phyloP scores from a whole-genome alignment of 2,113 vertebrate species.

The Campylorhamphus procurvoides region DNA sequence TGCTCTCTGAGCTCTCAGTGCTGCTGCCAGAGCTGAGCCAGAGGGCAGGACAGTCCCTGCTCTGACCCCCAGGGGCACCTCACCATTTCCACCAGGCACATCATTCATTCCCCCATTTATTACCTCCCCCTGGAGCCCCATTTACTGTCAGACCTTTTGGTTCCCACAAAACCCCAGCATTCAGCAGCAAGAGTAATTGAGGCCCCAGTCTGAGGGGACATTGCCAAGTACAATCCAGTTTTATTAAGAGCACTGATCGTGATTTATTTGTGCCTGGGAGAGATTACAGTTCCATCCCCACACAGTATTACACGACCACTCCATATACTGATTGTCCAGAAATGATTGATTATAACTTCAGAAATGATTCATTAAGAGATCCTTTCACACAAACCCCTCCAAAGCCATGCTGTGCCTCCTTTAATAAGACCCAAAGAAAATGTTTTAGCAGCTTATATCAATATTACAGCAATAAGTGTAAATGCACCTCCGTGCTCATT shows the following conservation, averaged over 20 bases:
- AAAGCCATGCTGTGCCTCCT: neutral
- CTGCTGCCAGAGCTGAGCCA: neutral
- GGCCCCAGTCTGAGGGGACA: neutral
- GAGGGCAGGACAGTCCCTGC: accelerated
- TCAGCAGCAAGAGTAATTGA: neutral
- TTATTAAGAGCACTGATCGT: neutral
- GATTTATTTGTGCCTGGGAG: neutral
- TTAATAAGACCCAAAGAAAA: neutral
- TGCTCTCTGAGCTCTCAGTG: neutral
- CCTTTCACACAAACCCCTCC: neutral
- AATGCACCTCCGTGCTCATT: neutral
- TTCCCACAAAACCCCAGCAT: accelerated
- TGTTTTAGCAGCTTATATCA: neutral
- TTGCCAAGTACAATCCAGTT: neutral
- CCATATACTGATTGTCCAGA: neutral
- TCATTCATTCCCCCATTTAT: neutral
- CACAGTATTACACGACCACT: neutral
- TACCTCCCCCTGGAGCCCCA: neutral
- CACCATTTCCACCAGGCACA: accelerated
- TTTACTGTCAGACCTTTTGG: accelerated
- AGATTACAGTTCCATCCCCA: neutral
- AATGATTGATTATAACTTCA: neutral
- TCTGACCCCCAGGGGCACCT: too few relatives aligned
- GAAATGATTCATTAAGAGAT: neutral
- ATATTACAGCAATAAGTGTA: neutral